A percentile compares a stretch with the other conserved stretches of the same genome.
Conservation (phyloP, 1,140 invertebrate species). For the Eumeta japonica region DNA sequence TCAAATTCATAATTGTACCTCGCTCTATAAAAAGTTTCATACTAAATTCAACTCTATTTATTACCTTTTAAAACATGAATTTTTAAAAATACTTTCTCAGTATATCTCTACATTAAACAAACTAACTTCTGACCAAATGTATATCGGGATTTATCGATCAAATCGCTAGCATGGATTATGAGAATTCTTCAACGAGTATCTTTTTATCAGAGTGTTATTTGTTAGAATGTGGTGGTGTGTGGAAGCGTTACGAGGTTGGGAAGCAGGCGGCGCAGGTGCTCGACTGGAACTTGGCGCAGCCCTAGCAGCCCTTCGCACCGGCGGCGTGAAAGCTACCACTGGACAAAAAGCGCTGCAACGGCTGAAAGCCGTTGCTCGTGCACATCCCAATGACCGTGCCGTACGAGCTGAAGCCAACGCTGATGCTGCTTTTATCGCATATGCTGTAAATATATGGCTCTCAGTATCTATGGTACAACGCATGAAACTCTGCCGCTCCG, state of each 20-base stretch:
- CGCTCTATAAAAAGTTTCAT: too few species aligned
- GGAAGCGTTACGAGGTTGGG: conserved; percentile 45
- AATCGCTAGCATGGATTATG: conserved; percentile 1
- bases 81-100: too few species aligned
- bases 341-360: conserved; percentile 32
- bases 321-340: conserved; percentile 13
- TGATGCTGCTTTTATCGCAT: conserved; percentile 48
- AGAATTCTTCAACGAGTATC: not conserved
- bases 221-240: conserved; percentile 48
- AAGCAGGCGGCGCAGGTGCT: conserved; percentile 41
- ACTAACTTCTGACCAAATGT: too few species aligned
- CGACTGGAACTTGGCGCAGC: conserved; percentile 44
- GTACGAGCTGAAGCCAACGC: conserved; percentile 40
- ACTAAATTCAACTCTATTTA: too few species aligned
- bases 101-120: too few species aligned
- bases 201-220: conserved; percentile 1
- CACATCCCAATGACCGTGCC: conserved; percentile 30
- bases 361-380: conserved; percentile 35
- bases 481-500: too few species aligned
- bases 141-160: not conserved
- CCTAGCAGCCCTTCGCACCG: conserved; percentile 32
- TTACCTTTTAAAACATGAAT: too few species aligned
- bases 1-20: too few species aligned
- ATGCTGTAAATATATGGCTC: conserved; percentile 36
- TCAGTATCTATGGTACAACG: too few species aligned